phyloP scores from a whole-genome alignment of 2,113 vertebrate genomes.

The Emydura subglobosa region DNA sequence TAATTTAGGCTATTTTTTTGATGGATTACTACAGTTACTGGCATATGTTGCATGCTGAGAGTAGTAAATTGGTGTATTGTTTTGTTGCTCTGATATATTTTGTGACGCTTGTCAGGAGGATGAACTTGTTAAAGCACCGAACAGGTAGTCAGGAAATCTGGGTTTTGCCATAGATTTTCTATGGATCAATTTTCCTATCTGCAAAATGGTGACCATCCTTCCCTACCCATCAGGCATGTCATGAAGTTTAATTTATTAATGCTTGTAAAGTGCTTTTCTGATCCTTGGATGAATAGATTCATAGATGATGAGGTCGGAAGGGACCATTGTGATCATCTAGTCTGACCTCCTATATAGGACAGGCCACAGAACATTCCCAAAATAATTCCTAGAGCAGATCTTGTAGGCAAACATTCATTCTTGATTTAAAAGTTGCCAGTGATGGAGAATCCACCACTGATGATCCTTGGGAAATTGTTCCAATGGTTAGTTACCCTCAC shows the following conservation, averaged over 20 bases:
- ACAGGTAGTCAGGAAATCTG: background rate
- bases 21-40: rapidly evolving
- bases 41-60: rapidly evolving
- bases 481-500: too few relatives aligned
- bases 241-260: background rate
- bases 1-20: background rate
- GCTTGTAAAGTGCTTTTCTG: background rate
- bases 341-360: too few relatives aligned
- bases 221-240: background rate
- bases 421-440: too few relatives aligned
- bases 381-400: too few relatives aligned
- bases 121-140: background rate
- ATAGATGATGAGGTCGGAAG: too few relatives aligned
- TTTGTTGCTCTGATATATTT: background rate
- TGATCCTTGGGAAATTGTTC: too few relatives aligned
- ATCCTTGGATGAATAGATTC: background rate
- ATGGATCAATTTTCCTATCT: too few relatives aligned
- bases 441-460: too few relatives aligned
- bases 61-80: background rate
- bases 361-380: too few relatives aligned
- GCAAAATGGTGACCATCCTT: background rate
- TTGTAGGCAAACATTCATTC: too few relatives aligned
- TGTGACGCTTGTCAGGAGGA: background rate
- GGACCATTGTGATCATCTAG: too few relatives aligned
- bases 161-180: background rate